phyloP scores from a whole-genome alignment of 1,140 invertebrate species.

The Drosophila lowei region DNA sequence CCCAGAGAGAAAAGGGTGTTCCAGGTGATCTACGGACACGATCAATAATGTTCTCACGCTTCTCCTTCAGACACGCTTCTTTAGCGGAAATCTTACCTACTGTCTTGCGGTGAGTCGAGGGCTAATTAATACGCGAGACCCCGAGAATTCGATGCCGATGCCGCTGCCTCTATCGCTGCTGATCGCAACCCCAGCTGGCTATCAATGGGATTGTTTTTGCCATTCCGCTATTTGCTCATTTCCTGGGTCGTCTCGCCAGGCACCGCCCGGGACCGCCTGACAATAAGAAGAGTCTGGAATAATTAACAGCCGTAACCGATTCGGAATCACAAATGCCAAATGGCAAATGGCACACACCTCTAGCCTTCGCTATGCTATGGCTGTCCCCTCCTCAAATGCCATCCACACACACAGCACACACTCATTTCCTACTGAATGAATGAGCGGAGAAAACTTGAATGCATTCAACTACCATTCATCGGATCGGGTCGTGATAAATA shows the following conservation, averaged over 20 bases:
- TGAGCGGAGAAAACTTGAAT: slow-evolving; percentile 44
- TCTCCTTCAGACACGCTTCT: slow-evolving; percentile 49
- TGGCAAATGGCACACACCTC: slow-evolving; percentile 24
- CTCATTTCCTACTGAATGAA: slow-evolving; percentile 60
- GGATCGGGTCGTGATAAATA: slow-evolving; percentile 65
- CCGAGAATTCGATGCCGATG: slow-evolving; percentile 21
- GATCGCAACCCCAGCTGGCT: slow-evolving; percentile 32
- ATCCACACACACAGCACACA: background rate
- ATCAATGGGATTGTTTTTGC: slow-evolving; percentile 46
- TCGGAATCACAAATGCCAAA: slow-evolving; percentile 53
- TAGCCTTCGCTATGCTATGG: too few species aligned
- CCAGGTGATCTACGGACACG: slow-evolving; percentile 29
- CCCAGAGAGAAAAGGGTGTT: slow-evolving; percentile 22
- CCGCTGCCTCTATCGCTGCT: slow-evolving; percentile 5
- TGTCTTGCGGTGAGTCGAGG: slow-evolving; percentile 47
- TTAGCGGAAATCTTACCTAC: slow-evolving; percentile 39
- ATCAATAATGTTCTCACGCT: slow-evolving; percentile 68
- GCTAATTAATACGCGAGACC: slow-evolving; percentile 48
- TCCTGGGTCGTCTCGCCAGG: slow-evolving; percentile 20
- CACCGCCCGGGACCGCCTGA: slow-evolving; percentile 2
- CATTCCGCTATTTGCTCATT: slow-evolving; percentile 24
- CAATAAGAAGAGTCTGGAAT: slow-evolving; percentile 53
- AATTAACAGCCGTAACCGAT: slow-evolving; percentile 69
- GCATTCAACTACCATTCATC: slow-evolving; percentile 36
- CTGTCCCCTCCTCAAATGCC: slow-evolving; percentile 11